Evolutionary conservation across 2,113 vertebrate species (phyloP), one percentile per base, ranked within the genome.

Genomic region (Balaeniceps rex): DNA sequence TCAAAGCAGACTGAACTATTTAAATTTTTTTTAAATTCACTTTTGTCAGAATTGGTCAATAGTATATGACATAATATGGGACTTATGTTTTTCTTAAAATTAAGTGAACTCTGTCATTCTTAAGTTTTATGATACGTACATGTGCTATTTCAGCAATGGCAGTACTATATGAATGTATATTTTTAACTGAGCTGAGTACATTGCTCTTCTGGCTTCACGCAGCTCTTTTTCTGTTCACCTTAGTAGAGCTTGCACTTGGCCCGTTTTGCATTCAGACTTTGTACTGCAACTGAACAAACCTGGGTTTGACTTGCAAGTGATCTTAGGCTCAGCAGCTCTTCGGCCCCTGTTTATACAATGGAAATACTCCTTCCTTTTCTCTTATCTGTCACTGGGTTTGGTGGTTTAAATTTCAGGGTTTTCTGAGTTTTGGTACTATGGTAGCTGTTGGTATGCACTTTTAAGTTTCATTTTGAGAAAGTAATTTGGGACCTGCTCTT

Each of bases 51-150:
- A 33, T 2, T 18, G n/a, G 2, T 38, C 47, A 18, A 7, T 12
- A 34, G 24, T 0, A 0, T 13, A 11, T 19, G 24, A 4, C 18
- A 24, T 10, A 17, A 21, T 6, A 10, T 0, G 9, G 15, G 23
- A 55, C 3, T 83, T 0, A 0, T 1, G 24, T 34, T 33, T 44
- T 16, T 42, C 22, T 40, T 33, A 5, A 16, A n/a, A 38, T 16
- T 24, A 38, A 52, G 36, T 44, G 36, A 38, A 2, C 40, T 29
- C 1, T 28, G 7, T 12, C 26, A 4, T 33, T 13, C 14, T 11
- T 42, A 1, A 1, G 23, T 47, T 61, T 24, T 47, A 9, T 42
- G 54, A 4, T 25, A 4, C 4, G 9, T 36, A 6, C 11, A 2
- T 2, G 25, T 17, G 36, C 13, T 77, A 0, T 55, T 57, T 55